phyloP scores from a whole-genome alignment of 2,797 vertebrate genomes.

The Myotis daubentonii region DNA sequence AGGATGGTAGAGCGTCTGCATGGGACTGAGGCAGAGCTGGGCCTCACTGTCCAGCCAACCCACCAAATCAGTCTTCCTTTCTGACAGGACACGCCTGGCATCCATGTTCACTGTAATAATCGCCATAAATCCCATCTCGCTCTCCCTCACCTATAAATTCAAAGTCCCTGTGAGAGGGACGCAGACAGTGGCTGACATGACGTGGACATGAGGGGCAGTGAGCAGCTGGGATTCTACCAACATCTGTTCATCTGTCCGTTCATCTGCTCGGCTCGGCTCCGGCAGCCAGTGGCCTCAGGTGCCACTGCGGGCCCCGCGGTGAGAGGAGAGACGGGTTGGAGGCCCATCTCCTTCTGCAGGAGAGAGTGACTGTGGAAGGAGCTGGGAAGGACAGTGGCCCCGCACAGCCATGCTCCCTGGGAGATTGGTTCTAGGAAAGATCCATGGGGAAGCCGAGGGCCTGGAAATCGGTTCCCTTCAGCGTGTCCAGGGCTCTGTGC shows the following conservation, averaged over 20 bases:
- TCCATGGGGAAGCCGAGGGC: background rate
- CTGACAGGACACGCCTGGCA: slow-evolving; percentile 19
- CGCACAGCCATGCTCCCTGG: background rate
- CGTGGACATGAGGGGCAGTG: background rate
- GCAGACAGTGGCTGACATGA: background rate
- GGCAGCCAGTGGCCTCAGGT: background rate
- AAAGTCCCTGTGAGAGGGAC: slow-evolving; percentile 12
- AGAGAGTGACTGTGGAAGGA: background rate
- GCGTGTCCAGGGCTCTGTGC: background rate
- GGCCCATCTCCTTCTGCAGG: background rate
- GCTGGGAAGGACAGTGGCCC: background rate
- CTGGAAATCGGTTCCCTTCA: background rate
- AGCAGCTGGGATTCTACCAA: background rate
- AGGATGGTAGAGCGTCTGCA: background rate
- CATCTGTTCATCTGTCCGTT: background rate
- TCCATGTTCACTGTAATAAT: slow-evolving; percentile 55
- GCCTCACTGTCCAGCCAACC: slow-evolving; percentile 44
- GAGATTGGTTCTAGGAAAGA: background rate
- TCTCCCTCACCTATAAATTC: slow-evolving; percentile 46
- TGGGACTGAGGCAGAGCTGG: slow-evolving; percentile 18
- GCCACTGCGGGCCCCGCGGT: no score
- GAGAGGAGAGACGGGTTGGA: background rate
- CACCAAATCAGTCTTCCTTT: slow-evolving; percentile 50
- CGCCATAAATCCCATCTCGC: background rate
- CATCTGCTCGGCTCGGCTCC: background rate